Percentiles rank a stretch among this genome's conserved stretches.
These are phyloP conservation scores for Papilio machaon DNA, from an alignment of 1,140 invertebrate species.

Conservation along the genomic window DNA sequence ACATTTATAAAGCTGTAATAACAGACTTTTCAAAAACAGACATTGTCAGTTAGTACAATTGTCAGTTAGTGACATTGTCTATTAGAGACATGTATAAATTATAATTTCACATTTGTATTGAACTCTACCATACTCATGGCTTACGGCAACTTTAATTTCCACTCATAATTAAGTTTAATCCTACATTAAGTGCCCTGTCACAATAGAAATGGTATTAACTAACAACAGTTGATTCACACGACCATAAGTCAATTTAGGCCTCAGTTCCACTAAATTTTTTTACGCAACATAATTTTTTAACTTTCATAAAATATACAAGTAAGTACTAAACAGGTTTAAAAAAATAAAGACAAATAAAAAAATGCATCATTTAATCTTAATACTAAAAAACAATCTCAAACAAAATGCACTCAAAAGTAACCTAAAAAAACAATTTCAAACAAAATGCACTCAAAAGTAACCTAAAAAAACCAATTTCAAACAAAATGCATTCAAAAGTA, in stretches of 20 bases:
- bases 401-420: no score
- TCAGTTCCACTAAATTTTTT: neutral
- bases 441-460: no score
- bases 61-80: no score
- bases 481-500: no score
- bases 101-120: no score
- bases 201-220: constrained; percentile 28
- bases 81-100: no score
- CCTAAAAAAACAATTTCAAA: no score
- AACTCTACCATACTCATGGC: no score
- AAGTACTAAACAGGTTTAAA: constrained; percentile 61
- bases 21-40: no score
- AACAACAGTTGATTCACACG: constrained; percentile 48
- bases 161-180: neutral
- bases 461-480: no score
- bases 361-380: constrained; percentile 61
- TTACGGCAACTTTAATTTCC: neutral
- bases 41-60: no score
- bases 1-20: no score
- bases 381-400: constrained; percentile 43
- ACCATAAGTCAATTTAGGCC: constrained; percentile 55
- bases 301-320: constrained; percentile 55
- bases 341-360: constrained; percentile 51
- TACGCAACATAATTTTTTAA: constrained; percentile 26
- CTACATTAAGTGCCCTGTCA: neutral